Evolutionary conservation across 2,797 vertebrate genomes (phyloP), one percentile per base, ranked within the genome.

Genomic region (Thripadectes ignobilis): DNA sequence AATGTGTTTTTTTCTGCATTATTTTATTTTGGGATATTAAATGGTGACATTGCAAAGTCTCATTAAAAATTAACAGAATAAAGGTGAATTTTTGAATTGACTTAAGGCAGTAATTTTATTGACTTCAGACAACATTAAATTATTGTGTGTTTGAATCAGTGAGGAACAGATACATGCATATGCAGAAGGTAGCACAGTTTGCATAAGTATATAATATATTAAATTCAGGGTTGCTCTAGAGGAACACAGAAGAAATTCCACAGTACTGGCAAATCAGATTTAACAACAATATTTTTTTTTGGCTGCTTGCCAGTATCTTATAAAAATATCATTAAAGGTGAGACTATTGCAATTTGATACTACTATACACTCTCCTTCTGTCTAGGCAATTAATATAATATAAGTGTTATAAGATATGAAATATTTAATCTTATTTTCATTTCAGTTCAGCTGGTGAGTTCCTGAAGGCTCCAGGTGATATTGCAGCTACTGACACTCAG

Each of bases 251-350:
- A 96, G 84, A 97, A 97, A 97, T 96, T 98, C 96, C 95, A 97
- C 68, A 96, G 79, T 91, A 74, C 89, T 93, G 59, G 86, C 52
- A 94, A 97, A 98, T 98, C 92, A 96, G 84, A 91, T 97, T 98
- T 98, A 96, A 12, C 73, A 96, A 96, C 94, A 97, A 87, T 97
- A 97, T 98, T 98, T 98, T 97, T 38, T 94, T 96, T 84, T 61
- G 98, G 97, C 96, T 97, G 36, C 26, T 90, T 95, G 96, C 96
- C 97, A 98, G 74, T 39, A 41, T 67, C 96, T 98, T 97, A 97
- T 96, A 96, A 98, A 92, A 97, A 95, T 85, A 92, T 91, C 98
- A 98, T 97, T 97, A 97, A 66, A 97, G 93, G 74, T 12, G 2
- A 98, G 96, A 96, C 97, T 97, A 87, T 79, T 96, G 93, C 89